phyloP scores from a whole-genome alignment of 2,888 invertebrate genomes.

The Macropis europaea region DNA sequence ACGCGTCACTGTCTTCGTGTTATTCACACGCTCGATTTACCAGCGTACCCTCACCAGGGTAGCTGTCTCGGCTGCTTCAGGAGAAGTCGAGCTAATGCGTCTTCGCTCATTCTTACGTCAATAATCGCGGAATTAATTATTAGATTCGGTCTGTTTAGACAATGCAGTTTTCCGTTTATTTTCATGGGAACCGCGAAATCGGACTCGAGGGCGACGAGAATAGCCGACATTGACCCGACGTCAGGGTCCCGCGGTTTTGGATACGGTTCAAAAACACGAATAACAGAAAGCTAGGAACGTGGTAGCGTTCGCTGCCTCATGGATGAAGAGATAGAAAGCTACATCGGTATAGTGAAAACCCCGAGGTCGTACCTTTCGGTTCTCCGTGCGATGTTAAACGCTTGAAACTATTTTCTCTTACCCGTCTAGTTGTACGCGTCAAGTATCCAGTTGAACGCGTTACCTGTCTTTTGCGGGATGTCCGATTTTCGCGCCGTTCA shows the following conservation, averaged over 20 bases:
- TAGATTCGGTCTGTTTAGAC: too few relatives aligned
- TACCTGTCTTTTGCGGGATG: too few relatives aligned
- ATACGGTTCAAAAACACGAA: conserved; percentile 60
- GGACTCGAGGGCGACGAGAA: conserved; percentile 49
- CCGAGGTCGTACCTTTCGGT: conserved; percentile 30
- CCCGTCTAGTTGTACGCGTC: too few relatives aligned
- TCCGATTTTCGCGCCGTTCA: too few relatives aligned
- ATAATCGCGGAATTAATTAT: too few relatives aligned
- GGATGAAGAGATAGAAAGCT: conserved; percentile 25
- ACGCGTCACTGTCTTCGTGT: too few relatives aligned
- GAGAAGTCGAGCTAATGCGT: background rate
- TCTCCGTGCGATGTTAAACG: conserved; percentile 7
- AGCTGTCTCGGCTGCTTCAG: background rate
- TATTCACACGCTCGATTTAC: background rate
- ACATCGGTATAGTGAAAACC: conserved; percentile 13
- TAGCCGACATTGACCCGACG: conserved; percentile 72
- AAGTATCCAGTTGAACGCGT: too few relatives aligned
- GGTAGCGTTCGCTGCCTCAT: too few relatives aligned
- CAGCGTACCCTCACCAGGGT: background rate
- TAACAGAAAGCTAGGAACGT: background rate
- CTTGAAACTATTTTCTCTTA: background rate
- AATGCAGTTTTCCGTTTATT: background rate
- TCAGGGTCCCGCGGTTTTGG: conserved; percentile 58
- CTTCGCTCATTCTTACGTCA: background rate
- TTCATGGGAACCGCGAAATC: background rate